A percentile compares a stretch with the other conserved stretches of the same genome.
phyloP scores from a whole-genome alignment of 2,113 vertebrate genomes.

The Puffinus mauretanicus region DNA sequence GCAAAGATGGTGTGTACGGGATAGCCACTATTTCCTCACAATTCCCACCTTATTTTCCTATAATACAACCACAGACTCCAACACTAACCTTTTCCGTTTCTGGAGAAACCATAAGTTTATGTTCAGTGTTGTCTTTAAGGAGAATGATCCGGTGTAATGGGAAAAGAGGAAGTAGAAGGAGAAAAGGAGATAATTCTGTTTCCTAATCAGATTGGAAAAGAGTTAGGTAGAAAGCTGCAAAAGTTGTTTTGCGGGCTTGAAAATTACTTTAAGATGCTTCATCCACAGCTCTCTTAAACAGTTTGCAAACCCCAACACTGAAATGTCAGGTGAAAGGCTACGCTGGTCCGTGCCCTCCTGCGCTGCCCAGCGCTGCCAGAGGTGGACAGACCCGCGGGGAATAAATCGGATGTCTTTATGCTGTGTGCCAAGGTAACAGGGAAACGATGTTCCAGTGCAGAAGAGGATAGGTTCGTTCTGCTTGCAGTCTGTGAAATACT shows the following conservation, averaged over 20 bases:
- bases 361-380: background rate
- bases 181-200: background rate
- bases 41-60: background rate
- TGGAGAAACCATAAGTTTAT: background rate
- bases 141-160: background rate
- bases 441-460: background rate
- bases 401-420: background rate
- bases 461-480: background rate
- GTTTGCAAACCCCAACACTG: background rate
- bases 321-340: background rate
- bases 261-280: background rate
- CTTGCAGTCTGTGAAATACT: background rate
- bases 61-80: background rate
- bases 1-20: background rate
- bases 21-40: background rate
- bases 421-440: background rate
- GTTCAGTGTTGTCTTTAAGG: background rate
- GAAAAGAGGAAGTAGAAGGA: background rate
- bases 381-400: background rate
- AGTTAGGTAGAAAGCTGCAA: background rate
- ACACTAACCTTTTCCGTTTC: background rate
- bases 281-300: background rate
- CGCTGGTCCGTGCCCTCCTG: accelerated
- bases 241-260: background rate
- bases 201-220: background rate